Conservation (phyloP, 2,888 invertebrate genomes). For the Lasioglossum marginatum region DNA sequence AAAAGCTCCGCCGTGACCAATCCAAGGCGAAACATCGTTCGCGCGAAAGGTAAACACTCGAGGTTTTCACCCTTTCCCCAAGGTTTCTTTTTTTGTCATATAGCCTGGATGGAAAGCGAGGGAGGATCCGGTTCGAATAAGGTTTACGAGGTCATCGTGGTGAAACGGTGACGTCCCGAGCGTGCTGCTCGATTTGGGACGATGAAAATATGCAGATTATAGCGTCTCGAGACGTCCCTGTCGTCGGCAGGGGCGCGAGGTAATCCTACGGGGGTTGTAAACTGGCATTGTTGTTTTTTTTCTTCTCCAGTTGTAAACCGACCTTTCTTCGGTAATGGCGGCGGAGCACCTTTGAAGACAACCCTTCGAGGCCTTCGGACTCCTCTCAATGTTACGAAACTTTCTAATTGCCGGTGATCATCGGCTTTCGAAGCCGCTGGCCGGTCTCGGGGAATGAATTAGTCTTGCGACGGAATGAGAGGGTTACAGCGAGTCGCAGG, state of each 20-base stretch:
- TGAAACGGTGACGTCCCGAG: slow-evolving; percentile 24
- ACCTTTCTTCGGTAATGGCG: slow-evolving; percentile 11
- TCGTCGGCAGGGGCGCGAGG: slow-evolving; percentile 8
- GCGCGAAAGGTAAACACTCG: slow-evolving; percentile 67
- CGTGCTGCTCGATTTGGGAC: background rate
- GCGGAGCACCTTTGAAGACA: background rate
- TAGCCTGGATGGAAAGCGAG: slow-evolving; percentile 73
- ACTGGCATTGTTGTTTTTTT: background rate
- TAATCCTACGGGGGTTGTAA: slow-evolving; percentile 16
- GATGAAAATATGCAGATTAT: slow-evolving; percentile 41
- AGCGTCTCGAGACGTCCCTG: slow-evolving; percentile 29
- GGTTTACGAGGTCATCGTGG: slow-evolving; percentile 68
- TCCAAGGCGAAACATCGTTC: slow-evolving; percentile 76
- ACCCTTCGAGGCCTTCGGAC: background rate
- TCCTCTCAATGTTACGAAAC: slow-evolving; percentile 3
- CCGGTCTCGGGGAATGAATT: background rate
- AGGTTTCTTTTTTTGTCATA: slow-evolving; percentile 60
- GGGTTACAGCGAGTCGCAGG: background rate
- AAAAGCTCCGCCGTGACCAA: slow-evolving; percentile 72
- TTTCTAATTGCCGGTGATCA: slow-evolving; percentile 4
- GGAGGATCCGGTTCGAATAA: slow-evolving; percentile 34
- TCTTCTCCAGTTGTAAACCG: background rate
- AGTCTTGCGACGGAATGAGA: background rate
- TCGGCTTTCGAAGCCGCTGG: background rate
- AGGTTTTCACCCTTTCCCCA: slow-evolving; percentile 50